Base-by-base conservation (phyloP, 1,140 invertebrate species). In the Euborellia annulipes region DNA sequence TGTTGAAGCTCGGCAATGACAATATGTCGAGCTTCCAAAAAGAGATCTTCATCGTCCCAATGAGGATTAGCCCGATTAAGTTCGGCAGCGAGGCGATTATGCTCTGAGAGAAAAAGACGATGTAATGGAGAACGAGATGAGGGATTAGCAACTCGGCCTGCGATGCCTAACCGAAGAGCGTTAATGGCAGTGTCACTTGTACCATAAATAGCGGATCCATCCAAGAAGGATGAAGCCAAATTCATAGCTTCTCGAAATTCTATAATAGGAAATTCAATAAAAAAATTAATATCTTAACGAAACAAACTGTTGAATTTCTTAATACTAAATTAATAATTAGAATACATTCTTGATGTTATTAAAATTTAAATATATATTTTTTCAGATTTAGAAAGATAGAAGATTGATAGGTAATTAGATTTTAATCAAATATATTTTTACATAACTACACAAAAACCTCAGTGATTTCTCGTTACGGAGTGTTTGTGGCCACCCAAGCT, bases 131-230 rank as follows among this genome's bases (percentile, higher is more conserved):
- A 20, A 14, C 38, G 8, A 6, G 19, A 21, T 9, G 47, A 43
- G 2, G 9, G 3, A 41, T 69, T 0, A 79, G 58, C n/a, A 2
- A 84, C 72, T 49, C 74, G 72, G 6, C 85, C 78, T 37, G 76
- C 73, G 46, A 79, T 77, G 60, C 86, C 90, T 0, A 81, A 78
- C 27, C 86, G 62, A 1, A 85, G 59, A 18, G 74, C 69, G 22
- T 79, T 68, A 6, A 82, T 58, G 51, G 75, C 71, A 36, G 78
- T 71, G 34, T 78, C 73, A 0, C 75, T 80, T 41, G 68, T 81
- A 65, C 90, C 90, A 58, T 94, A 94, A 32, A 94, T 64, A 13
- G 79, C 77, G 0, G 85, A 89, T 2, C 75, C 90, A 56, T 94
- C 90, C 8, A 94, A 66, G 58, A 86, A 91, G 3, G 81, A 75